Percentiles rank a stretch among this genome's conserved stretches.
phyloP scores from a whole-genome alignment of 2,888 invertebrate genomes.

The Tromatobia lineatoria region DNA sequence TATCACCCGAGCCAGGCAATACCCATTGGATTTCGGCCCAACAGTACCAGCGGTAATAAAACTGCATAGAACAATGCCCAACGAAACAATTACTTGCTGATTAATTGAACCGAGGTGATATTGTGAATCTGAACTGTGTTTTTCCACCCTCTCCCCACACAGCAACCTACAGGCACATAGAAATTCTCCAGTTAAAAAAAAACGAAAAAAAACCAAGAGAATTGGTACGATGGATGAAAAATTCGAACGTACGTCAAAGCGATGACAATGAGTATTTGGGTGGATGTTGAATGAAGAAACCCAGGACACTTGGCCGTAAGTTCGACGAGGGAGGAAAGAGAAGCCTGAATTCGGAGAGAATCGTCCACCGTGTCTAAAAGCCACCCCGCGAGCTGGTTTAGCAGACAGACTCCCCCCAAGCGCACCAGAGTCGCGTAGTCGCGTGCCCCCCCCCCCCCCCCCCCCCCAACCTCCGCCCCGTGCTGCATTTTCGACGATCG shows the following conservation, averaged over 20 bases:
- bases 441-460: constrained; percentile 54
- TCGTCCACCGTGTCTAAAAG: constrained; percentile 81
- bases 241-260: constrained; percentile 53
- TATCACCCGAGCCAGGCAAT: no score
- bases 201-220: constrained; percentile 20
- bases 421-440: constrained; percentile 43
- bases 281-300: constrained; percentile 45
- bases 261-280: constrained; percentile 62
- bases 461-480: not conserved
- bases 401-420: not conserved
- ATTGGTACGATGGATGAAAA: constrained; percentile 55
- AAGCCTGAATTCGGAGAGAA: constrained; percentile 72
- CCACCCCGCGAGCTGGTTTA: constrained; percentile 48
- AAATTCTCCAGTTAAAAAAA: constrained; percentile 29
- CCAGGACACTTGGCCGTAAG: constrained; percentile 26
- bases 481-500: not conserved
- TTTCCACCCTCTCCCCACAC: not conserved
- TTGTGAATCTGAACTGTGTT: constrained; percentile 45
- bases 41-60: not conserved
- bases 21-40: no score
- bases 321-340: constrained; percentile 10
- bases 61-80: constrained; percentile 27
- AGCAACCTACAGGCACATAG: not conserved
- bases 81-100: constrained; percentile 56
- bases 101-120: constrained; percentile 62